Evolutionary conservation across 1,140 invertebrate genomes (phyloP).

Genomic region (Cylas formicarius): DNA sequence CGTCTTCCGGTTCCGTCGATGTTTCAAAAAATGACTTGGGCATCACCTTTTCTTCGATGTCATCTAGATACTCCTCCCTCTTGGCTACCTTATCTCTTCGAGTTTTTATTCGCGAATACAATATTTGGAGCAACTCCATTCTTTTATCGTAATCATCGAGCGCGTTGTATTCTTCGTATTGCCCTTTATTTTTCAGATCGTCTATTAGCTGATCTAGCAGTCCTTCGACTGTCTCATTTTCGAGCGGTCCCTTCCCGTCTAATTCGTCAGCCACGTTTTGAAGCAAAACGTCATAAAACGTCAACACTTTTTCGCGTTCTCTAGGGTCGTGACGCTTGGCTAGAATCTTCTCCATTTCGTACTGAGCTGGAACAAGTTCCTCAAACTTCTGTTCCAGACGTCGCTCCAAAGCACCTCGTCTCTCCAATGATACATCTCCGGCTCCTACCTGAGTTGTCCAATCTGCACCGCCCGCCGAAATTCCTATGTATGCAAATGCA

Average conservation of each 20-base stretch:
- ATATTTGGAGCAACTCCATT: constrained; percentile 30
- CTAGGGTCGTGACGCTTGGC: constrained; percentile 34
- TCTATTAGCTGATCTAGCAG: constrained; percentile 33
- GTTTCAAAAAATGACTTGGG: constrained; percentile 33
- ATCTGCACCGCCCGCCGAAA: constrained; percentile 23
- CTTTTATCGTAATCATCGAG: constrained; percentile 30
- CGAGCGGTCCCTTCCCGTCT: constrained; percentile 25
- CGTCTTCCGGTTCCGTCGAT: constrained; percentile 26
- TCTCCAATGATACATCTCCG: constrained; percentile 10
- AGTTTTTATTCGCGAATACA: constrained; percentile 29
- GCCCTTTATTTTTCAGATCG: constrained; percentile 31
- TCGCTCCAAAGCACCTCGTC: constrained; percentile 27
- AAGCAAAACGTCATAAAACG: constrained; percentile 39
- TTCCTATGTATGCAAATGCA: constrained; percentile 41
- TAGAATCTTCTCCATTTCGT: constrained; percentile 38
- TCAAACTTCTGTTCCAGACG: constrained; percentile 28
- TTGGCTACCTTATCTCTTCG: constrained; percentile 28
- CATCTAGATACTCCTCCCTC: constrained; percentile 37
- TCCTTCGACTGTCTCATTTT: constrained; percentile 32
- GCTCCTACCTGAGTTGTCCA: constrained; percentile 16
- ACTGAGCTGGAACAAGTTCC: constrained; percentile 31
- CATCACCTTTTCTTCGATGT: constrained; percentile 35
- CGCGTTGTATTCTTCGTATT: constrained; percentile 22
- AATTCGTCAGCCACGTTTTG: constrained; percentile 40
- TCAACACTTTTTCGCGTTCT: constrained; percentile 36